Percentiles rank a stretch among this genome's conserved stretches.
These are phyloP conservation scores for Cryptoblepharus egeriae DNA, from an alignment of 2,797 vertebrate genomes.

Conservation along the genomic window DNA sequence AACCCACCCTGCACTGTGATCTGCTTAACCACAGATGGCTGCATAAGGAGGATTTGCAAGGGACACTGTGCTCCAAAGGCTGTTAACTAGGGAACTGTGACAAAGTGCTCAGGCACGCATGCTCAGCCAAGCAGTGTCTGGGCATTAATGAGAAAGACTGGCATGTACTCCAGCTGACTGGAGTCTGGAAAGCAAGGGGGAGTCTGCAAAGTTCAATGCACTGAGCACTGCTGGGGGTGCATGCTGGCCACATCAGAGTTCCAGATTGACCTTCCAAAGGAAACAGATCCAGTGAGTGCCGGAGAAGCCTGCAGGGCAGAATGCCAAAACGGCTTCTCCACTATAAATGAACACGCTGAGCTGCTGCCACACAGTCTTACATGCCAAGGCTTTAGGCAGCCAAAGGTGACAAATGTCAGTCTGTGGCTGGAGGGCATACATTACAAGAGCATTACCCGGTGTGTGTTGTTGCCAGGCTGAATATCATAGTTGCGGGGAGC, in stretches of 20 bases:
- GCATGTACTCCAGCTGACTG: too few species aligned
- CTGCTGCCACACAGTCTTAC: too few species aligned
- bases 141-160: neutral
- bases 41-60: slow-evolving; percentile 43
- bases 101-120: neutral
- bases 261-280: neutral
- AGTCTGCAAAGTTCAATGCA: neutral
- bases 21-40: slow-evolving; percentile 56
- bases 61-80: slow-evolving; percentile 27
- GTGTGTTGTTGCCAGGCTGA: too few species aligned
- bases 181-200: neutral
- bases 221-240: too few species aligned
- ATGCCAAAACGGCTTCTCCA: neutral
- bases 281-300: neutral
- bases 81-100: slow-evolving; percentile 18
- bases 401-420: too few species aligned
- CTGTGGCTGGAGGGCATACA: too few species aligned
- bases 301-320: neutral
- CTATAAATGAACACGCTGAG: too few species aligned
- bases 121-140: slow-evolving; percentile 34
- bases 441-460: too few species aligned
- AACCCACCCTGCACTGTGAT: neutral
- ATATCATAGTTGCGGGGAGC: too few species aligned
- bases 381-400: too few species aligned
- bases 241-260: neutral